Conservation (phyloP, 2,113 vertebrate species). For the Corythornis vintsioides region DNA sequence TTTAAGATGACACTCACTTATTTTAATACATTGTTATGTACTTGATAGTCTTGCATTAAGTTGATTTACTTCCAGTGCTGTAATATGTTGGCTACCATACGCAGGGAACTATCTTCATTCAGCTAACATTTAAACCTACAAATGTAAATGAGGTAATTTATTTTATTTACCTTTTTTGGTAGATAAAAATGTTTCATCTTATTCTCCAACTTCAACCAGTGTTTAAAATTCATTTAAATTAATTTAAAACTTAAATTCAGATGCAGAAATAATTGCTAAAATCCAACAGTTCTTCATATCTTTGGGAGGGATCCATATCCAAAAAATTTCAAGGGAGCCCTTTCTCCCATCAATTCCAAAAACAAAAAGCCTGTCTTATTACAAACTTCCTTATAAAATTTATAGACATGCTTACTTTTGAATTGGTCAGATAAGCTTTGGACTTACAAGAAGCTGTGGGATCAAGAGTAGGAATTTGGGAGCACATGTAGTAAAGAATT, state of each 20-base stretch:
- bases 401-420: background rate
- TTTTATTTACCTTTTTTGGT: background rate
- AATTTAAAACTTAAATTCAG: background rate
- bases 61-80: background rate
- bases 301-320: background rate
- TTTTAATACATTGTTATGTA: background rate
- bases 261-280: background rate
- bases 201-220: background rate
- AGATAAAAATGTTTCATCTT: background rate
- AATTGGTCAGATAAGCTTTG: background rate
- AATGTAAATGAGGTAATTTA: background rate
- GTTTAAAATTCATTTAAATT: background rate
- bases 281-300: background rate
- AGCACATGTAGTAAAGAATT: background rate
- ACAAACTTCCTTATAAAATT: background rate
- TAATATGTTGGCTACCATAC: background rate
- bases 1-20: background rate
- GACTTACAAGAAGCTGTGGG: background rate
- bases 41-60: background rate
- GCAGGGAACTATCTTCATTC: background rate
- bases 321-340: background rate
- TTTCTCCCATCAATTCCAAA: background rate
- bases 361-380: background rate
- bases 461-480: background rate
- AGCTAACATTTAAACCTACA: background rate